Conservation (phyloP, 2,797 vertebrate genomes). For the Gallinago nigripennis region DNA sequence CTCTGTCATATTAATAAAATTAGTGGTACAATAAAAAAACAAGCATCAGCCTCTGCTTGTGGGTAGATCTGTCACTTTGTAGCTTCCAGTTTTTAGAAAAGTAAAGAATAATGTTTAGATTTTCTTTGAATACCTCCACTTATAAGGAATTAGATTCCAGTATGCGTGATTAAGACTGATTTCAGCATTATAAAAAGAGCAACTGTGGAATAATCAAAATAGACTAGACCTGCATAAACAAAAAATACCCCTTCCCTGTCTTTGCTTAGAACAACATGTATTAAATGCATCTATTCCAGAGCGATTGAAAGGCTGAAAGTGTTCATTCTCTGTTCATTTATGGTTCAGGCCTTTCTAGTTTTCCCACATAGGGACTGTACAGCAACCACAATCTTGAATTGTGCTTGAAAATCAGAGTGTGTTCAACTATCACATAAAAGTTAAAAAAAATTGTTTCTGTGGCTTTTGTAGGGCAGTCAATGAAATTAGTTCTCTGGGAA, state of each 20-base stretch:
- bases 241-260: neutral
- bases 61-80: neutral
- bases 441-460: neutral
- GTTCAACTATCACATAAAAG: neutral
- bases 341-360: neutral
- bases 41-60: neutral
- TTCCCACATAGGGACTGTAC: neutral
- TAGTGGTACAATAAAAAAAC: neutral
- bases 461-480: neutral
- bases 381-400: neutral
- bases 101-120: neutral
- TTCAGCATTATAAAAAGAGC: neutral
- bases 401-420: neutral
- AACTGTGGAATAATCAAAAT: neutral
- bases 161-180: neutral
- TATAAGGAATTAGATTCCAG: neutral
- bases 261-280: neutral
- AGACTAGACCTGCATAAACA: neutral
- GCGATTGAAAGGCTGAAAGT: neutral
- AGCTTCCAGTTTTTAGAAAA: neutral
- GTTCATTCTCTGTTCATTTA: neutral
- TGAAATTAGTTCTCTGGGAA: slow-evolving; percentile 2
- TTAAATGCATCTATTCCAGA: neutral
- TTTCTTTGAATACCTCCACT: neutral
- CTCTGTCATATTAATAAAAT: neutral